phyloP scores from a whole-genome alignment of 1,140 invertebrate species.

The Orchestia grillus region DNA sequence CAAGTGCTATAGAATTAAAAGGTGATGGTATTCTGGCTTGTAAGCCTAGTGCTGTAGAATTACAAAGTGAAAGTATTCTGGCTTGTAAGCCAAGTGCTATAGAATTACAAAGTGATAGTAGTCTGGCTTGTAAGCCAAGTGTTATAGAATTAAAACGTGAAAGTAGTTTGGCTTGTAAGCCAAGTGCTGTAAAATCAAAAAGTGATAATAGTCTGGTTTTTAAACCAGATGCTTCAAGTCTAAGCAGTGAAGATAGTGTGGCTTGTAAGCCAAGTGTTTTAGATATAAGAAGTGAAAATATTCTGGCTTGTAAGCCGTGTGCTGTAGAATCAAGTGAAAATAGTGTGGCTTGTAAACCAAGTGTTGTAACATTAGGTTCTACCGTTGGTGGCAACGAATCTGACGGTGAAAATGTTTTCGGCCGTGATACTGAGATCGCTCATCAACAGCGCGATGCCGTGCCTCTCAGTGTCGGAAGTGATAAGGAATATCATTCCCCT shows the following conservation, averaged over 20 bases:
- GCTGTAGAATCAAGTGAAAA: not conserved
- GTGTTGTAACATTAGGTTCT: no score
- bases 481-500: not conserved
- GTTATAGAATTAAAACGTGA: constrained; percentile 33
- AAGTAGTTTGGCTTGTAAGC: not conserved
- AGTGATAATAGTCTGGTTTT: not conserved
- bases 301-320: not conserved
- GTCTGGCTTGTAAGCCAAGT: not conserved
- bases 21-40: not conserved
- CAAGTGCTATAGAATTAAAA: constrained; percentile 38
- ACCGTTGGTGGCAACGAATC: not conserved
- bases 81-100: not conserved
- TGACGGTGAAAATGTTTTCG: not conserved
- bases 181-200: constrained; percentile 25
- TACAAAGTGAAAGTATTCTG: constrained; percentile 1
- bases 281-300: constrained; percentile 31
- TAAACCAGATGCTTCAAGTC: not conserved
- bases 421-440: not conserved
- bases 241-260: not conserved
- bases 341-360: not conserved
- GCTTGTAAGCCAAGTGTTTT: not conserved
- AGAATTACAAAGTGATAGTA: constrained; percentile 41
- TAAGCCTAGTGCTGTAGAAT: not conserved
- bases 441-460: not conserved
- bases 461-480: not conserved